Evolutionary conservation across 1,140 invertebrate species (phyloP), one percentile per base, ranked within the genome.

Genomic region (Paralvinella palmiformis): DNA sequence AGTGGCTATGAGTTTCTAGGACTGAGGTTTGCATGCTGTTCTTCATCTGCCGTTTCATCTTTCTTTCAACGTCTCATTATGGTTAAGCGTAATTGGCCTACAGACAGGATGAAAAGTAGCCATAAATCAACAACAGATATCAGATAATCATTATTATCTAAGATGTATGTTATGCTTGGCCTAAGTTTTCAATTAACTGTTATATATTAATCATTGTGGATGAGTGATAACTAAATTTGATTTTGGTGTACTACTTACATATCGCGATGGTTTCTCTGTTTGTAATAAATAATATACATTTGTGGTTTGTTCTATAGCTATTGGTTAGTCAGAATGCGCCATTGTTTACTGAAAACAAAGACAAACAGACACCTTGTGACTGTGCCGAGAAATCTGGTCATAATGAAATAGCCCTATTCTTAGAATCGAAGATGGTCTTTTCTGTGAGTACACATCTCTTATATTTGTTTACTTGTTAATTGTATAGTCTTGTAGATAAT

Each of bases 371-470:
- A 45, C 85, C 86, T 4, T 87, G 86, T 78, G 87, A 88, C 71
- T 85, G 67, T 66, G 87, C 87, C 4, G 85, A 86, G 73, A 80
- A 82, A 70, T 78, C 77, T 59, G 81, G 83, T 4, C 82, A 86
- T 75, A 82, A 84, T 67, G 82, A 85, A 55, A 86, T 88, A 65
- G 86, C 87, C n/a, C 75, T 84, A 7, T 84, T 85, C 69, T 72
- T 88, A 15, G 87, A 88, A 75, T 86, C 85, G 17, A 85, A 85
- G 72, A 88, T 88, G 85, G 85, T 88, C 60, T 88, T 88, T 61
- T 79, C 74, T 79, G 86, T 86, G 79, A 85, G 85, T 83, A 64
- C 15, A 44, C 48, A 59, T 27, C 52, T 41, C 33, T 66, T 59
- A 24, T 59, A 20, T 61, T 24, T 24, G n/a, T 29, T 27, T 22